Conservation (phyloP, 2,888 invertebrate genomes). For the Lasioglossum lativentre region DNA sequence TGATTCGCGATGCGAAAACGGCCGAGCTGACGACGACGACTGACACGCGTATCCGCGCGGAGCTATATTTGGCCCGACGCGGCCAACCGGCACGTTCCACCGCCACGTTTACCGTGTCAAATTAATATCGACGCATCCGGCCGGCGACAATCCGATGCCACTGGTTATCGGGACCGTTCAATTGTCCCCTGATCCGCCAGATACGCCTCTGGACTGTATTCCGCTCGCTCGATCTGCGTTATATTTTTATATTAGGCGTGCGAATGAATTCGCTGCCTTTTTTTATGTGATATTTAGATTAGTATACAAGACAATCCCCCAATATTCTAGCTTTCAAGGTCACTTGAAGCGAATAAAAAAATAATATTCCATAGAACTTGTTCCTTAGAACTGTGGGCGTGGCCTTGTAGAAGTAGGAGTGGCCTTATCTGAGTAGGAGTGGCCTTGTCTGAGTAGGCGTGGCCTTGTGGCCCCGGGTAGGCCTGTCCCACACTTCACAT, state of each 20-base stretch:
- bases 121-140: slow-evolving; percentile 74
- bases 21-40: slow-evolving; percentile 64
- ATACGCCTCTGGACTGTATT: neutral
- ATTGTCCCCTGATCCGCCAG: slow-evolving; percentile 29
- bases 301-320: too few species aligned
- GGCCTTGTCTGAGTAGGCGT: neutral
- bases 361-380: neutral
- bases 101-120: slow-evolving; percentile 56
- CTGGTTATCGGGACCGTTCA: slow-evolving; percentile 48
- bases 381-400: neutral
- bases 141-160: slow-evolving; percentile 47
- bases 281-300: too few species aligned
- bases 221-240: neutral
- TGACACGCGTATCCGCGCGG: slow-evolving; percentile 62
- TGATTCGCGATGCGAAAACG: slow-evolving; percentile 26
- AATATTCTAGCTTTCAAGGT: neutral
- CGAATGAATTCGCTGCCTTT: neutral
- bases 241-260: neutral
- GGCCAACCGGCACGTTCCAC: slow-evolving; percentile 45
- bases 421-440: neutral
- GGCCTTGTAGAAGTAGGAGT: neutral
- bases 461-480: neutral
- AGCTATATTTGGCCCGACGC: slow-evolving; percentile 56
- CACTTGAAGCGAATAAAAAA: neutral
- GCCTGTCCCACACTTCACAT: neutral